Conservation (phyloP, 2,888 invertebrate genomes). For the Micoletzkya japonica region DNA sequence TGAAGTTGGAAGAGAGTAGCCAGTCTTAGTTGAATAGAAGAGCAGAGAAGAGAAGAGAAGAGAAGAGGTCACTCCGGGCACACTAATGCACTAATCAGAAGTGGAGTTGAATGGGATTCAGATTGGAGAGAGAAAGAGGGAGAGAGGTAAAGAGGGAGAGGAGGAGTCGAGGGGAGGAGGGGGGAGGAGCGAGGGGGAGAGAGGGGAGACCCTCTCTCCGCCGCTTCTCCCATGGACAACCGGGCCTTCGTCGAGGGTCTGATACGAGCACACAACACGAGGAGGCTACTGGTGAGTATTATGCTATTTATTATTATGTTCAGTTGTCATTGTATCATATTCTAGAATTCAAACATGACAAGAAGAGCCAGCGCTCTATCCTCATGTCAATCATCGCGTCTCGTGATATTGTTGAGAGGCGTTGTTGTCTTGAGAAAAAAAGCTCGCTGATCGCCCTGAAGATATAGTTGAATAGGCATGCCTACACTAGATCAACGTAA, state of each 20-base stretch:
- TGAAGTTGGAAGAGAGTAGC: background rate
- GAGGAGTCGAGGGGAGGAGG: slow-evolving; percentile 14
- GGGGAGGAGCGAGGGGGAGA: slow-evolving; percentile 13
- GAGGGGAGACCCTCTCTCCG: slow-evolving; percentile 13
- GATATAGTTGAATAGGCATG: no score
- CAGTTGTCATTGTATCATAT: no score
- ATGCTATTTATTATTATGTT: no score
- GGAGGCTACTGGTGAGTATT: slow-evolving; percentile 34
- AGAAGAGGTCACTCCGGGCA: background rate
- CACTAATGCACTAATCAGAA: background rate
- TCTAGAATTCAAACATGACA: background rate
- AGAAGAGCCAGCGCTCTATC: background rate
- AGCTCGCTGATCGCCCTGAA: no score
- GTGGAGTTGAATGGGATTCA: slow-evolving; percentile 26
- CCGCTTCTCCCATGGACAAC: slow-evolving; percentile 18
- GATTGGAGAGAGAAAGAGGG: slow-evolving; percentile 20
- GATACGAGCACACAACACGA: slow-evolving; percentile 36
- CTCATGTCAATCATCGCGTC: no score
- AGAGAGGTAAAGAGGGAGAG: slow-evolving; percentile 3
- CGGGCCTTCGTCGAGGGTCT: slow-evolving; percentile 37
- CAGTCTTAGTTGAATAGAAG: background rate
- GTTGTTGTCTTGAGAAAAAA: background rate
- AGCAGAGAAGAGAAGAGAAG: background rate
- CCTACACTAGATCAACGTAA: no score
- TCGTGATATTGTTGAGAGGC: background rate